Conservation (phyloP, 2,888 invertebrate genomes). For the Electrophaes corylata region DNA sequence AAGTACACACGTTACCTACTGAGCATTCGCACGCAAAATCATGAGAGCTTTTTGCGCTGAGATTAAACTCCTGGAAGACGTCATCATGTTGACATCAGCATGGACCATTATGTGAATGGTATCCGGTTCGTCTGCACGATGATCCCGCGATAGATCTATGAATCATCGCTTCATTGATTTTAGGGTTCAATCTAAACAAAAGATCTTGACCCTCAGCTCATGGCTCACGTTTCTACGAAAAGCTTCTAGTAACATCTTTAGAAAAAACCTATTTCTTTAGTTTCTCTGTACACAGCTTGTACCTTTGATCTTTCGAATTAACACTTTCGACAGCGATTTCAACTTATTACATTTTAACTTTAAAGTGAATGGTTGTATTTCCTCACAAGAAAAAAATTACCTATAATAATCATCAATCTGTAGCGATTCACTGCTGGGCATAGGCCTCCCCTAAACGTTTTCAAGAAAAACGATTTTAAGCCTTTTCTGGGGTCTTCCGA, state of each 20-base stretch:
- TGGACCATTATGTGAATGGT: slow-evolving; percentile 55
- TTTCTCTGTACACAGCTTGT: slow-evolving; percentile 11
- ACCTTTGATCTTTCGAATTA: background rate
- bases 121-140: slow-evolving; percentile 67
- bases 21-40: slow-evolving; percentile 8
- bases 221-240: slow-evolving; percentile 29
- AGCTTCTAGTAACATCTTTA: background rate
- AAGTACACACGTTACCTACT: background rate
- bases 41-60: slow-evolving; percentile 48
- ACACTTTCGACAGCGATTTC: no score
- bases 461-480: no score
- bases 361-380: background rate
- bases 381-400: no score
- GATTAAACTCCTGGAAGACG: slow-evolving; percentile 56
- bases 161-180: slow-evolving; percentile 53
- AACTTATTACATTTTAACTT: no score
- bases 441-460: no score
- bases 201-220: slow-evolving; percentile 23
- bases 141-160: slow-evolving; percentile 51
- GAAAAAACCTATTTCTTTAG: background rate
- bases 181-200: slow-evolving; percentile 42
- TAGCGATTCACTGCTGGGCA: no score
- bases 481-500: no score
- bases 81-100: slow-evolving; percentile 78
- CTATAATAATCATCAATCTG: no score